Evolutionary conservation across 2,113 vertebrate genomes (phyloP), one percentile per base, ranked within the genome.

Genomic region (Paramormyrops kingsleyae): DNA sequence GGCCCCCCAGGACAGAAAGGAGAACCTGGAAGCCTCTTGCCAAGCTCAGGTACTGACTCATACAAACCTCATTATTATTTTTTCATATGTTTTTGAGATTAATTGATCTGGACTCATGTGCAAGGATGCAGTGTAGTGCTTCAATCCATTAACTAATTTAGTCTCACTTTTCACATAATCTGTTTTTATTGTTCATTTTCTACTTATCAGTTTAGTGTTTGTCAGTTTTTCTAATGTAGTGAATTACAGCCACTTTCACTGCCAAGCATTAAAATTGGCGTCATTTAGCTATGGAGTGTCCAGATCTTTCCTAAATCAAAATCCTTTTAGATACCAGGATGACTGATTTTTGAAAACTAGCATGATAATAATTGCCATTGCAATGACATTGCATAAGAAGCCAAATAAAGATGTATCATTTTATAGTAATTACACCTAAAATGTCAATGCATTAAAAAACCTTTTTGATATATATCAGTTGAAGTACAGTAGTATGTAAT

Each of bases 1-100:
- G 98, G 98, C 91, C 96, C 97, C 13, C 94, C 94, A 24, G 96
- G 96, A 19, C 95, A 94, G 19, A 97, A 96, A 94, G 97, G 97
- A 88, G 96, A 96, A 70, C 10, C 95, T 87, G 97, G 96, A 88
- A 95, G 96, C 91, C 94, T 95, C 91, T 59, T 94, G 88, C 93
- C 96, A 35, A 93, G 94, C 89, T 97, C 97, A 94, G 98, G 98
- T 97, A 92, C 7, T 49, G 15, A 88, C 56, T n/a, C 44, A 44
- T 10, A 5, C 83, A 21, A 84, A 84, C 17, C 83, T 84, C 2
- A 47, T 21, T 17, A 13, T 74, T 80, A 42, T 80, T 42, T 80
- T 74, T 35, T 42, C 74, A 42, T 17, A 35, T 7, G 74, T 80
- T 42, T 80, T 80, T 80, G 31, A 70, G 27, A 42, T 39, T 2